Evolutionary conservation across 2,113 vertebrate genomes (phyloP).

Genomic region (Bubo blakistoni): DNA sequence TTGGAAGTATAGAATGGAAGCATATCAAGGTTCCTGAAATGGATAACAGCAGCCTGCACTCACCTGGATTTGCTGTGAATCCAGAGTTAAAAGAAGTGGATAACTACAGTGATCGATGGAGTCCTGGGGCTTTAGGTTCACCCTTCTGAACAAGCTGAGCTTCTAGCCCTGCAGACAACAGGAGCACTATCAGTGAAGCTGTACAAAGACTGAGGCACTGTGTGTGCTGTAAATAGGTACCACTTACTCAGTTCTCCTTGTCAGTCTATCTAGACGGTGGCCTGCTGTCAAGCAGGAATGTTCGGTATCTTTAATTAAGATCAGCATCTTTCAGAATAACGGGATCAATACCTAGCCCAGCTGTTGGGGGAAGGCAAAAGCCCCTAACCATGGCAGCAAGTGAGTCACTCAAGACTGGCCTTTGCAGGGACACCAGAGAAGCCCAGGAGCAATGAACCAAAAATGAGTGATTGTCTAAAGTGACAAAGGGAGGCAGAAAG

Average conservation of each 20-base stretch:
- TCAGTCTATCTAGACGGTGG: background rate
- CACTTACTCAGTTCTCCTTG: background rate
- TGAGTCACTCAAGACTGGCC: background rate
- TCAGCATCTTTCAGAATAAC: background rate
- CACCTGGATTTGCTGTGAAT: background rate
- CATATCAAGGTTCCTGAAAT: background rate
- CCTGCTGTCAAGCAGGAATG: background rate
- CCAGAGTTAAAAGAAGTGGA: background rate
- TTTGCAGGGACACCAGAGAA: background rate
- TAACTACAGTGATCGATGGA: background rate
- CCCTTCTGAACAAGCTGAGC: background rate
- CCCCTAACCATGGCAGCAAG: background rate
- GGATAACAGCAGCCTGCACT: background rate
- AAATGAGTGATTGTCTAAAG: background rate
- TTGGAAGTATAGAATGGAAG: background rate
- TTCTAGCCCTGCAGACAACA: background rate
- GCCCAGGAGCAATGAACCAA: background rate
- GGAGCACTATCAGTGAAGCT: background rate
- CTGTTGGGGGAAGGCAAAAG: background rate
- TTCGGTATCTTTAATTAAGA: background rate
- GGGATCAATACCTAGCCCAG: rapidly evolving
- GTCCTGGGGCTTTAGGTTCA: background rate
- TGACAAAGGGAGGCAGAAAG: background rate
- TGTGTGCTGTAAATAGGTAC: background rate
- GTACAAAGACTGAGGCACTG: background rate